Conservation (phyloP, 2,113 vertebrate genomes). For the Perca schrenkii region DNA sequence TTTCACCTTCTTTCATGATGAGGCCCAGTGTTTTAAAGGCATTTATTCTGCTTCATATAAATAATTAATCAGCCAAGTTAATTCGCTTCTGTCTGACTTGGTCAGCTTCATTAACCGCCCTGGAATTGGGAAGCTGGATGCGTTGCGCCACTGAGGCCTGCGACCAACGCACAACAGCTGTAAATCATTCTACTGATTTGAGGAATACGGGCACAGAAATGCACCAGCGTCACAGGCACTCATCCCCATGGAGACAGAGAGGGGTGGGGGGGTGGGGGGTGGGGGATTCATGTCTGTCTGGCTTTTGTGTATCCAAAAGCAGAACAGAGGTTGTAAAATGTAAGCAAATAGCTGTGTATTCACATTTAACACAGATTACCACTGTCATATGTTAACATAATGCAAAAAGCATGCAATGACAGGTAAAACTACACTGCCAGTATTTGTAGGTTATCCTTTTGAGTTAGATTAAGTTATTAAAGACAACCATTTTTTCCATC, state of each 20-base stretch:
- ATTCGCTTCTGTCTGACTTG: conserved; percentile 97
- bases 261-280: background rate
- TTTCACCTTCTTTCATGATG: conserved; percentile 89
- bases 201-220: conserved; percentile 51
- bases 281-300: conserved; percentile 43
- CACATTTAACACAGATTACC: conserved; percentile 21
- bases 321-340: conserved; percentile 22
- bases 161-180: conserved; percentile 68
- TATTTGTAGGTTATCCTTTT: conserved; percentile 38
- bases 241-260: conserved; percentile 37
- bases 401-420: conserved; percentile 5
- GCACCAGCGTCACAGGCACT: conserved; percentile 51
- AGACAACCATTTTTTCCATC: conserved; percentile 23
- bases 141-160: conserved; percentile 84
- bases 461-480: conserved; percentile 50
- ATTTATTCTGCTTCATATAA: conserved; percentile 98
- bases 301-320: conserved; percentile 57
- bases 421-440: conserved; percentile 10
- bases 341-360: conserved; percentile 35
- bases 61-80: conserved; percentile 98
- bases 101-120: conserved; percentile 96
- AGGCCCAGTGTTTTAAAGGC: conserved; percentile 92
- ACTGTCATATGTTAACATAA: conserved; percentile 30
- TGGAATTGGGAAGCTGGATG: conserved; percentile 86
- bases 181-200: conserved; percentile 77